A percentile compares a stretch with the other conserved stretches of the same genome.
Conservation (phyloP, 2,888 invertebrate genomes). For the Andrena minutula region DNA sequence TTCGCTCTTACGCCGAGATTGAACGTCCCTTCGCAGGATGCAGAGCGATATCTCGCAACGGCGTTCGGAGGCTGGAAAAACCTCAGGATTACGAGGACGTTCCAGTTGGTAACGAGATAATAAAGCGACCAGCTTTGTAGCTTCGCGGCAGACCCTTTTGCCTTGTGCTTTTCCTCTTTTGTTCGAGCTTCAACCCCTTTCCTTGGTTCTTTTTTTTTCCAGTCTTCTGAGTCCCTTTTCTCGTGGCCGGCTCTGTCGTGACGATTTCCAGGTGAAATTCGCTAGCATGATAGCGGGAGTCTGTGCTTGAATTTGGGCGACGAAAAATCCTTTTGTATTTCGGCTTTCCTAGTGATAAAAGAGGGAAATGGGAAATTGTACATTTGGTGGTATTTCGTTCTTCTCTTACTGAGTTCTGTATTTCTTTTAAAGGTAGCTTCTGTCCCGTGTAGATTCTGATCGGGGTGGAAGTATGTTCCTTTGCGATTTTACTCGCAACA, state of each 20-base stretch:
- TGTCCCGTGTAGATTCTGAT: background rate
- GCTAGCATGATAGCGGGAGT: background rate
- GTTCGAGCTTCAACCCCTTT: background rate
- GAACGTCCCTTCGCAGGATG: slow-evolving; percentile 50
- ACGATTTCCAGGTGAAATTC: slow-evolving; percentile 25
- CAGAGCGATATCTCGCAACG: slow-evolving; percentile 45
- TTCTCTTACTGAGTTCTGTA: no score
- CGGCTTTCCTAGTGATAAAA: background rate
- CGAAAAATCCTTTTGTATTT: slow-evolving; percentile 19
- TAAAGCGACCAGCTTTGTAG: slow-evolving; percentile 75
- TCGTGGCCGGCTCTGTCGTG: slow-evolving; percentile 10
- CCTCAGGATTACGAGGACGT: slow-evolving; percentile 72
- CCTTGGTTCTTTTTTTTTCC: slow-evolving; percentile 6
- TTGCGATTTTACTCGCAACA: background rate
- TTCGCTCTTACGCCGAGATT: slow-evolving; percentile 48
- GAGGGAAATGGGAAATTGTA: no score
- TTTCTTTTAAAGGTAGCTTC: no score
- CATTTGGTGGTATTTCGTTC: no score
- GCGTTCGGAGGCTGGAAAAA: slow-evolving; percentile 46
- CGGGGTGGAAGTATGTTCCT: background rate
- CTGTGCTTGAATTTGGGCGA: background rate
- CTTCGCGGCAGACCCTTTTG: slow-evolving; percentile 64
- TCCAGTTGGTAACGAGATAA: slow-evolving; percentile 76
- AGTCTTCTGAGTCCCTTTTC: background rate
- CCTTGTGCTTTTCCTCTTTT: slow-evolving; percentile 20